These are phyloP conservation scores for Psittacula cyanocephala DNA, from an alignment of 2,113 vertebrate species.

Conservation along the genomic window DNA sequence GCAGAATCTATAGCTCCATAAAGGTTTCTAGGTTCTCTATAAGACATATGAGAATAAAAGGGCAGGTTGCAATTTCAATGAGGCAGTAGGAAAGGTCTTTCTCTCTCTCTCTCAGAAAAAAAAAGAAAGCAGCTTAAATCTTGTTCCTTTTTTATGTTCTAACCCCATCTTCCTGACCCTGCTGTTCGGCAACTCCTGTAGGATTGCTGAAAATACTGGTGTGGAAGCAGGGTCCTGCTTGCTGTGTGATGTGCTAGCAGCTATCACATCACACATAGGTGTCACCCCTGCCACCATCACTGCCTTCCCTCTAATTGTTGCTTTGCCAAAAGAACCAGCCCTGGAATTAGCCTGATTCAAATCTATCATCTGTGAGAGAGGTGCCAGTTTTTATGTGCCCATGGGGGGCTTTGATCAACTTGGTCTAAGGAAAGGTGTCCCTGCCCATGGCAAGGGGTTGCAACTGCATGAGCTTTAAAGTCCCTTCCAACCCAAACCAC, in stretches of 20 bases:
- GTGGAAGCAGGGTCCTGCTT: neutral
- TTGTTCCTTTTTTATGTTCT: neutral
- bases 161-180: neutral
- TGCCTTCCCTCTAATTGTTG: neutral
- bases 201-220: neutral
- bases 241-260: neutral
- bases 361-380: neutral
- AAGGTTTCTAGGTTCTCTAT: neutral
- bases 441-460: neutral
- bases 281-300: neutral
- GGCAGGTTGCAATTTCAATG: neutral
- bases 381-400: accelerated
- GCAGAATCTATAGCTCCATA: neutral
- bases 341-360: neutral
- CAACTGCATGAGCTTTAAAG: neutral
- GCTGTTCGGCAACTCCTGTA: neutral
- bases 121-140: neutral
- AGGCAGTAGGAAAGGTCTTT: neutral
- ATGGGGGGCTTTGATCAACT: neutral
- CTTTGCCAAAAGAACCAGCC: neutral
- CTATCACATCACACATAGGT: accelerated
- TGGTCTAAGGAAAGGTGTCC: neutral
- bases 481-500: neutral
- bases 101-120: too few species aligned
- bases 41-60: neutral